phyloP scores from a whole-genome alignment of 2,113 vertebrate genomes.

The Apus apus region DNA sequence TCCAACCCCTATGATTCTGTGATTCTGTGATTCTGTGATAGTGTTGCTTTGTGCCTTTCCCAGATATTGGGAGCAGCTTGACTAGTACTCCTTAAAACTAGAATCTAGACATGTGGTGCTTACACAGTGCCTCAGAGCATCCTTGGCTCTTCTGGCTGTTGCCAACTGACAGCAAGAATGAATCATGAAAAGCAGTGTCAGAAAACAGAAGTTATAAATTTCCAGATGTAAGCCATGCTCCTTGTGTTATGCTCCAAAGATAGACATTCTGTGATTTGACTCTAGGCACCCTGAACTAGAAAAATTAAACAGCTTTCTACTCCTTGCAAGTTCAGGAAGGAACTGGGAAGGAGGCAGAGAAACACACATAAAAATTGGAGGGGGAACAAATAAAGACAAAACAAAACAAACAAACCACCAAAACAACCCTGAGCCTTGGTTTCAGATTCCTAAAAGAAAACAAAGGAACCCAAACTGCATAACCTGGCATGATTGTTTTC shows the following conservation, averaged over 20 bases:
- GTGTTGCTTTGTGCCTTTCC: background rate
- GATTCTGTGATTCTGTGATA: no score
- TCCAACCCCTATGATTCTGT: no score
- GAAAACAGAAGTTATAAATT: background rate
- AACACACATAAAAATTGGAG: no score
- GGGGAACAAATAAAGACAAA: no score
- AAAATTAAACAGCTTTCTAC: background rate
- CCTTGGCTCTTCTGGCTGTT: background rate
- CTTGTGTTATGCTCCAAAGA: background rate
- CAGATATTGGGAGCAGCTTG: background rate
- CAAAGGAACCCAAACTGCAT: background rate
- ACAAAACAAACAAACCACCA: background rate
- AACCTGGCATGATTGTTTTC: background rate
- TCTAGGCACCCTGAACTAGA: background rate
- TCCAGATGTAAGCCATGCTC: background rate
- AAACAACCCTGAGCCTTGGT: background rate
- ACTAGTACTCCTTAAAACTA: background rate
- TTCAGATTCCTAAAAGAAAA: background rate
- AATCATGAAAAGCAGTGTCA: background rate
- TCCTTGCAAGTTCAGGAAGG: background rate
- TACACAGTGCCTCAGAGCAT: background rate
- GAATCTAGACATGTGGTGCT: background rate
- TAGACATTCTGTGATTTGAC: background rate
- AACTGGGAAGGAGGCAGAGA: background rate
- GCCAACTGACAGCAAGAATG: background rate